phyloP scores from a whole-genome alignment of 2,888 invertebrate genomes.

The Clanis bilineata region DNA sequence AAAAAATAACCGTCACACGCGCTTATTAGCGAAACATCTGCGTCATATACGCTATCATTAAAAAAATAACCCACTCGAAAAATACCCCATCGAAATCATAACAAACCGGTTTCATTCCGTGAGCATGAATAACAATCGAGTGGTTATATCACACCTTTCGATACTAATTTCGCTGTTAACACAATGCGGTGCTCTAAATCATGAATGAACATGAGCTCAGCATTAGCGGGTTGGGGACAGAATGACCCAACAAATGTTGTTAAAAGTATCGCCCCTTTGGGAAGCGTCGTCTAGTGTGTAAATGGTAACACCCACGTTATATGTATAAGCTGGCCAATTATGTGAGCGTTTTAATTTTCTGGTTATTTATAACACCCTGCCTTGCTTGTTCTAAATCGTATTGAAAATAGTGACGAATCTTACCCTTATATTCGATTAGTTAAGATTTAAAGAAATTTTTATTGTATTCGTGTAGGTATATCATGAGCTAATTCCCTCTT shows the following conservation, averaged over 20 bases:
- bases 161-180: conserved; percentile 73
- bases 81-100: conserved; percentile 60
- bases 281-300: conserved; percentile 21
- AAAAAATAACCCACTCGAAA: conserved; percentile 55
- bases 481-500: no score
- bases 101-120: conserved; percentile 63
- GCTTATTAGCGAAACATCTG: conserved; percentile 17
- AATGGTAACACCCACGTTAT: conserved; percentile 6
- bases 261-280: conserved; percentile 49
- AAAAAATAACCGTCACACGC: conserved; percentile 17
- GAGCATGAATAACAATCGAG: conserved; percentile 65
- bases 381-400: no score
- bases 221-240: conserved; percentile 60
- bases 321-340: conserved; percentile 7
- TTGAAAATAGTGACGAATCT: no score
- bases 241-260: conserved; percentile 53
- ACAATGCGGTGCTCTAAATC: conserved; percentile 66
- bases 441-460: no score
- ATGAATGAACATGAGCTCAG: conserved; percentile 71
- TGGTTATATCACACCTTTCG: conserved; percentile 73
- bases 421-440: no score
- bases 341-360: neutral
- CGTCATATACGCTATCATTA: conserved; percentile 42
- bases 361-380: neutral
- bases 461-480: no score